Base-by-base conservation (phyloP, 2,888 invertebrate genomes). In the Acanthococcus lagerstroemiae region DNA sequence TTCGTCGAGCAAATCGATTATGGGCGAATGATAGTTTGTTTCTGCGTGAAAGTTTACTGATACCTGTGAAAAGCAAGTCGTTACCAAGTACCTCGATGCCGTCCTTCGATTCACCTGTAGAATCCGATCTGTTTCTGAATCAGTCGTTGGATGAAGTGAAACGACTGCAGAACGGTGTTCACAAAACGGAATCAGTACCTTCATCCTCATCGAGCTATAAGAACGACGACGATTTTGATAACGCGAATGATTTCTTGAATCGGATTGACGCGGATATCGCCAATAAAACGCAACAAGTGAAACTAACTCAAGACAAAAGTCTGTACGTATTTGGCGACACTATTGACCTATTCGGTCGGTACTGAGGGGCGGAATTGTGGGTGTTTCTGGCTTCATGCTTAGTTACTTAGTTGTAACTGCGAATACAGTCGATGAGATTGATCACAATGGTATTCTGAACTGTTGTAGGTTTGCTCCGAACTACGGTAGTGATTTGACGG, bases 1-100 rank as follows among this genome's bases (percentile, higher is more conserved):
- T 95, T 75, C 84, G 94, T 73, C 82, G 94, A 74, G 88, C 86
- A 67, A 95, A 95, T 78, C 85, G 90, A 73, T 80, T 95, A 69
- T 95, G 92, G 82, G 90, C 93, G 37, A 86, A 90, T 65, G 95
- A 95, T 77, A 94, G 93, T 80, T 82, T 95, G 76, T 94, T 93
- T 81, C 81, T 95, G 73, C 83, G 92, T 71, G 90, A 93, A 76
- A 86, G 84, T 78, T 81, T 95, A 72, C 81, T 93, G 75, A 90
- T 95, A 75, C 95, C 95, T 66, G 83, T 86, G 70, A 68, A 68
- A 70, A 50, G 71, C 71, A 69, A 66, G 65, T 56, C 55, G 54
- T 52, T 63, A 55, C 56, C 52, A 66, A 65, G 56, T 48, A 67
- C 48, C 44, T 66, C 65, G 7, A 67, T 56, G 52, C 57, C 67